phyloP scores from a whole-genome alignment of 2,888 invertebrate species.

The Scrobipalpa atriplicella region DNA sequence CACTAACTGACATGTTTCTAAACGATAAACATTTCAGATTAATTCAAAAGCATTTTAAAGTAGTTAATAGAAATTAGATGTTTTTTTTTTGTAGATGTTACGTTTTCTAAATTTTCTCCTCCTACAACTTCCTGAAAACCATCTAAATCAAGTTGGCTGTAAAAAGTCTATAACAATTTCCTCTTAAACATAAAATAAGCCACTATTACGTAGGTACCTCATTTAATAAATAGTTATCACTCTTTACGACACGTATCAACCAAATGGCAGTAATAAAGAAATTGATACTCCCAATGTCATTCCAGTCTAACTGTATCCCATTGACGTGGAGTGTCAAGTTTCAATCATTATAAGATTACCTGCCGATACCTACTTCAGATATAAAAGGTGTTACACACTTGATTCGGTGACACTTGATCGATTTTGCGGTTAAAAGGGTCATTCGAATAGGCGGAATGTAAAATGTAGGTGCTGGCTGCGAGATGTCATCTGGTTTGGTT shows the following conservation, averaged over 20 bases:
- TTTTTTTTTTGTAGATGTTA: too few species aligned
- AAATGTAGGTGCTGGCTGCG: constrained; percentile 35
- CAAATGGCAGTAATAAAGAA: constrained; percentile 6
- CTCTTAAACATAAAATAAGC: too few species aligned
- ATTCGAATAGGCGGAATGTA: constrained; percentile 38
- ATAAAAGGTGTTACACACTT: constrained; percentile 50
- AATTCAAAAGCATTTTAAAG: too few species aligned
- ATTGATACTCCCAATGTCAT: constrained; percentile 26
- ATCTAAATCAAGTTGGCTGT: too few species aligned
- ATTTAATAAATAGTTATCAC: too few species aligned
- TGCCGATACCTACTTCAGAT: constrained; percentile 35
- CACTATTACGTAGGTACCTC: too few species aligned
- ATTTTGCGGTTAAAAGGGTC: constrained; percentile 57
- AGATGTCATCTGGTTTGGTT: constrained; percentile 40
- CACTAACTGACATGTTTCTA: too few species aligned
- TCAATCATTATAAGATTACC: constrained; percentile 47
- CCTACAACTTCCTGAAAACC: too few species aligned
- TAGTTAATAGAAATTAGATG: too few species aligned
- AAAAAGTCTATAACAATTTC: too few species aligned
- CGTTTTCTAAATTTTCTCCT: too few species aligned
- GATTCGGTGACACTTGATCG: constrained; percentile 53
- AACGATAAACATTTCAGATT: too few species aligned
- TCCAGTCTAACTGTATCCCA: constrained; percentile 25
- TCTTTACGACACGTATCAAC: neutral
- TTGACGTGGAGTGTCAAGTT: constrained; percentile 43